These are phyloP conservation scores for Tortricodes alternella DNA, from an alignment of 2,888 invertebrate species.

Conservation along the genomic window DNA sequence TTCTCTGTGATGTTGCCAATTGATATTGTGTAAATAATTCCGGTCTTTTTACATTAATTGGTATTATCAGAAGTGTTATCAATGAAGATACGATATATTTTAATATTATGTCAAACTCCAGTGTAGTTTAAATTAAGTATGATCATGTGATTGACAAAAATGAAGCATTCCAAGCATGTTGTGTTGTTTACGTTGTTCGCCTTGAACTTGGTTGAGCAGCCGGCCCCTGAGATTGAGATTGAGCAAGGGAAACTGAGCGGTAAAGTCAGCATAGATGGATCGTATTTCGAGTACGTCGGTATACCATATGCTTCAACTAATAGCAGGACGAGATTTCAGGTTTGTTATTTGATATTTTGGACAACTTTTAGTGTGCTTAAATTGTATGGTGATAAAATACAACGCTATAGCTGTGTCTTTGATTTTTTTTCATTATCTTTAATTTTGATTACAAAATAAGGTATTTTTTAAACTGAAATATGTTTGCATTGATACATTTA, in stretches of 20 bases:
- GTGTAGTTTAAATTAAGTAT: not conserved
- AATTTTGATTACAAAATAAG: too few relatives aligned
- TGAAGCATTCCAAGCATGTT: constrained; percentile 24
- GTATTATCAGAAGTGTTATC: not conserved
- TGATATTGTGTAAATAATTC: not conserved
- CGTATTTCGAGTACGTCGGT: constrained; percentile 35
- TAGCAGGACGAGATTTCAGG: constrained; percentile 47
- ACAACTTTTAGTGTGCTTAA: too few relatives aligned
- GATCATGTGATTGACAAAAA: constrained; percentile 4
- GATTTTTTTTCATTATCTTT: too few relatives aligned
- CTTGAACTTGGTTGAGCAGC: constrained; percentile 33
- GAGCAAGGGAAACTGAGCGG: constrained; percentile 32
- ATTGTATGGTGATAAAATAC: too few relatives aligned
- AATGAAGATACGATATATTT: not conserved
- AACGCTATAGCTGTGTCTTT: too few relatives aligned
- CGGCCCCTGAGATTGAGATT: constrained; percentile 31
- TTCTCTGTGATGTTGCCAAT: too few relatives aligned
- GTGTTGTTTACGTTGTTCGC: constrained; percentile 32
- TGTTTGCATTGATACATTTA: too few relatives aligned
- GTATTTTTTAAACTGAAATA: too few relatives aligned
- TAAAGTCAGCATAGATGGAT: constrained; percentile 33
- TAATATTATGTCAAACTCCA: not conserved
- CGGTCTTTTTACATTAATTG: not conserved
- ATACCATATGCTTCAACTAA: constrained; percentile 35
- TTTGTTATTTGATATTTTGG: constrained; percentile 36